Percentiles rank a stretch among this genome's conserved stretches.
Evolutionary conservation across 2,797 vertebrate species (phyloP).

Genomic region (Pelodytes ibericus): DNA sequence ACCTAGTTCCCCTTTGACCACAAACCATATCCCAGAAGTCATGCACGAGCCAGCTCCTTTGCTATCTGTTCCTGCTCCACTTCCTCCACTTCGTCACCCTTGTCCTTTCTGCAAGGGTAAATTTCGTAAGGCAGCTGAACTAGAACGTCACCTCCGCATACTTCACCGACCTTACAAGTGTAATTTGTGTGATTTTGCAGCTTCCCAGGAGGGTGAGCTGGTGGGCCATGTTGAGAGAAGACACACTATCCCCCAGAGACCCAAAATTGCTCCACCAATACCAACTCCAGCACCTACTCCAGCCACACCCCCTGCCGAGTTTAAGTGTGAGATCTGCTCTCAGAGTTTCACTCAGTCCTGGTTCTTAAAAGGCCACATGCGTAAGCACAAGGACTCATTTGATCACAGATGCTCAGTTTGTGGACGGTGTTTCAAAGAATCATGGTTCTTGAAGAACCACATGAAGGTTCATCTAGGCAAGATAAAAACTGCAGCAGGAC

Average conservation of each 20-base stretch:
- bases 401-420: constrained; percentile 93
- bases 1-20: constrained; percentile 1
- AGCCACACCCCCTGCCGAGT: constrained; percentile 68
- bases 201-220: constrained; percentile 86
- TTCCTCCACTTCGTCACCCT: constrained; percentile 73
- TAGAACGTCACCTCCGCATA: constrained; percentile 88
- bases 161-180: constrained; percentile 93
- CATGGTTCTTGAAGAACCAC: constrained; percentile 96
- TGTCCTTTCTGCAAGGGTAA: constrained; percentile 93
- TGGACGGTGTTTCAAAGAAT: constrained; percentile 92
- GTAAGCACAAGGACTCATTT: constrained; percentile 93
- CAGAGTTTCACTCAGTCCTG: constrained; percentile 94
- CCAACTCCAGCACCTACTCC: constrained; percentile 65
- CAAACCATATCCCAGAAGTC: constrained; percentile 36
- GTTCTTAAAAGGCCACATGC: constrained; percentile 95
- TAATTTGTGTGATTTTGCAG: constrained; percentile 87
- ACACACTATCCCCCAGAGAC: constrained; percentile 73
- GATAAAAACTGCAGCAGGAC: constrained; percentile 74
- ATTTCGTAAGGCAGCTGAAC: constrained; percentile 88
- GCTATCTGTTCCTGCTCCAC: constrained; percentile 43
- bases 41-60: constrained; percentile 54
- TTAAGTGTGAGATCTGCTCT: constrained; percentile 88
- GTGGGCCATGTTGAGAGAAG: constrained; percentile 83
- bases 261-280: constrained; percentile 66
- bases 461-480: constrained; percentile 96